Base-by-base conservation (phyloP, 1,140 invertebrate species). In the Hirudo medicinalis region DNA sequence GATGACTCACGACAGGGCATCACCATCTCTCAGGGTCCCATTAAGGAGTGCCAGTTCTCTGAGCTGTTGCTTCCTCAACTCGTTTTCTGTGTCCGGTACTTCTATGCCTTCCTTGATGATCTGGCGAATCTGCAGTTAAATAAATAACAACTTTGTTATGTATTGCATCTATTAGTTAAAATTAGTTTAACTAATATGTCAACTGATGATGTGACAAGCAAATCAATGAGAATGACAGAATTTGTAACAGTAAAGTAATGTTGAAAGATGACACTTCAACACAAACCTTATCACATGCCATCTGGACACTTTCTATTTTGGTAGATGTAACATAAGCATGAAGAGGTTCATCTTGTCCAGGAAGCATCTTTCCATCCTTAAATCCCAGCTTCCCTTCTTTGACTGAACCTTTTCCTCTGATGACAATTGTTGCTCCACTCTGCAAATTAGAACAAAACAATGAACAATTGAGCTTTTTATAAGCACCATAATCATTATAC, bases 351-450 rank as follows among this genome's bases (percentile, higher is more conserved):
- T 99, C 95, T 85, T 99, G 96, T 13, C 96, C 97, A 11, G 97
- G 97, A 77, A 99, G 84, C 20, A 96, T 96, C 82, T 96, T 92
- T 0, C 95, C 95, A 86, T 98, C 94, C 84, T 97, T 97, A 72
- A 94, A 85, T 0, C 93, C 94, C 69, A 96, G 89, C 87, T 99
- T 99, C 22, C 97, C 96, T 84, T 99, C 97, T 83, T 99, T 99
- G 5, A 99, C 94, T 13, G 94, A 97, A 8, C 97, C 97, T 85
- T 99, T 99, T 27, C 97, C 97, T 74, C 97, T 87, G 77, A 99
- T 99, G 75, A 99, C 99, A 75, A 99, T 99, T 83, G 98, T 99
- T 1, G 95, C 95, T 55, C 95, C 95, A 54, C 96, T 98, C 83
- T 98, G 80, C 78, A 78, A 32, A 32, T 63, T 22, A 63, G 2